Conservation (phyloP, 2,888 invertebrate species). For the Troilus luridus region DNA sequence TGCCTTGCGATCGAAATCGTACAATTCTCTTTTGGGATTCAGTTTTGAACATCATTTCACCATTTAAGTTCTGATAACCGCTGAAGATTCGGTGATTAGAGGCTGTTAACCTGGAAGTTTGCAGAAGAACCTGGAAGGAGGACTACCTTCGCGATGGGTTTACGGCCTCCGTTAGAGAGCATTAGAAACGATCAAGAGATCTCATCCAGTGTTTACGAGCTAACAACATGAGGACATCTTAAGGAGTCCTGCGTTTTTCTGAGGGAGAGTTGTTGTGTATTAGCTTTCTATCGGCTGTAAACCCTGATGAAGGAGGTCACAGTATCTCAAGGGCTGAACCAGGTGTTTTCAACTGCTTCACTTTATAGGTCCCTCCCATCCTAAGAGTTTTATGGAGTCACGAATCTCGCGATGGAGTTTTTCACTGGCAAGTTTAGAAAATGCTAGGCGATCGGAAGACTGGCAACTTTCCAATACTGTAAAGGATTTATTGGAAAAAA, state of each 20-base stretch:
- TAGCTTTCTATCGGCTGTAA: constrained; percentile 54
- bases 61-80: neutral
- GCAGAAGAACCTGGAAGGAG: neutral
- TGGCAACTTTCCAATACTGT: neutral
- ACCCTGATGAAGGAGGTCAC: constrained; percentile 49
- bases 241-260: constrained; percentile 35
- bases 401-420: neutral
- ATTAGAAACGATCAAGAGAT: constrained; percentile 28
- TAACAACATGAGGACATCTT: constrained; percentile 4
- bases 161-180: constrained; percentile 11
- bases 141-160: neutral
- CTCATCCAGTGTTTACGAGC: neutral
- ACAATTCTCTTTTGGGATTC: neutral
- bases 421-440: neutral
- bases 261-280: constrained; percentile 54
- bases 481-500: neutral
- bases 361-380: neutral
- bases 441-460: neutral
- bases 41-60: neutral
- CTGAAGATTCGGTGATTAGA: neutral
- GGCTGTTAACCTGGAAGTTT: neutral
- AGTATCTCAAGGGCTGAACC: constrained; percentile 39
- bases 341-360: neutral
- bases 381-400: neutral
- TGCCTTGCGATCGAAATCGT: neutral